Percentiles rank a stretch among this genome's conserved stretches.
Conservation (phyloP, 2,888 invertebrate species). For the Girardia tigrina region DNA sequence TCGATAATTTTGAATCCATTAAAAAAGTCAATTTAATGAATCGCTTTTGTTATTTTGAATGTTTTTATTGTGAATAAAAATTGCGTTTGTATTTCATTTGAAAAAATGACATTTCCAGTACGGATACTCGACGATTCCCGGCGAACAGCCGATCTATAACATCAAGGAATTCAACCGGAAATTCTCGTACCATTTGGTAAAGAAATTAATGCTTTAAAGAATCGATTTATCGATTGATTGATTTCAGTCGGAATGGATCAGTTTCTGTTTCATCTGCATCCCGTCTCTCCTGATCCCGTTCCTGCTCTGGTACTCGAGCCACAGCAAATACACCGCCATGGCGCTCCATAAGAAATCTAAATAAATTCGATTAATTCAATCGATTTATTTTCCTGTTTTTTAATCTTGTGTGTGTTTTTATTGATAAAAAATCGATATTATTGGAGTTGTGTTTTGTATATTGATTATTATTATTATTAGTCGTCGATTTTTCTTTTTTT, state of each 20-base stretch:
- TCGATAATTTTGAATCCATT: too few relatives aligned
- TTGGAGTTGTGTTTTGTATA: too few relatives aligned
- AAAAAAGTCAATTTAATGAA: too few relatives aligned
- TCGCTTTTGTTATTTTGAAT: too few relatives aligned
- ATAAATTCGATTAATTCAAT: too few relatives aligned
- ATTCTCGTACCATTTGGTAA: constrained; percentile 81
- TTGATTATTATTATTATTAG: too few relatives aligned
- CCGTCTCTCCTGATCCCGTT: constrained; percentile 86
- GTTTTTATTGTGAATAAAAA: too few relatives aligned
- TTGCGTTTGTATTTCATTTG: too few relatives aligned
- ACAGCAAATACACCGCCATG: constrained; percentile 63
- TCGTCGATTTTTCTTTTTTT: too few relatives aligned
- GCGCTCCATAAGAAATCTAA: neutral
- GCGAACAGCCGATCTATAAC: constrained; percentile 81
- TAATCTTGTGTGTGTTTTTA: too few relatives aligned
- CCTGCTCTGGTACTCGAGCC: constrained; percentile 80
- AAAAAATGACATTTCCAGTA: constrained; percentile 54
- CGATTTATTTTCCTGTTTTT: too few relatives aligned
- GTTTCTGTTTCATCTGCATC: constrained; percentile 86
- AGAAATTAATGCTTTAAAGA: constrained; percentile 15
- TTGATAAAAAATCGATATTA: too few relatives aligned
- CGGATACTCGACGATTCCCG: constrained; percentile 70
- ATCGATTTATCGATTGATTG: neutral
- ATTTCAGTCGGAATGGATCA: constrained; percentile 70
- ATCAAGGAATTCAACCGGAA: constrained; percentile 83